Evolutionary conservation across 2,113 vertebrate genomes (phyloP), one percentile per base, ranked within the genome.

Genomic region (Gobiocypris rarus): DNA sequence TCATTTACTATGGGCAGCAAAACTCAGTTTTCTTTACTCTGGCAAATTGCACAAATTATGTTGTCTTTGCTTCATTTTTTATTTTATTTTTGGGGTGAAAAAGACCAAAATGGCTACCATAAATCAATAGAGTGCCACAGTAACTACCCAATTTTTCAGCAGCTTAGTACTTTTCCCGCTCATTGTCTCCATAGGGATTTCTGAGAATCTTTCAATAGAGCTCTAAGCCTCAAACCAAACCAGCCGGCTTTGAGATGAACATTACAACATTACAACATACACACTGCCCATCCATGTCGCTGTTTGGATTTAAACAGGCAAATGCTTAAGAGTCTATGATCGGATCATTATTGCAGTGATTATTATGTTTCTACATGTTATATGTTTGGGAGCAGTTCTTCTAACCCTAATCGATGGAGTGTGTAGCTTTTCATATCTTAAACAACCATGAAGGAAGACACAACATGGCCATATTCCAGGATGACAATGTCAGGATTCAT

Each of bases 1-100:
- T 93, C 77, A 93, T 92, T 93, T 89, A 89, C 85, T 90, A 73
- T 84, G 87, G 91, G 86, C 92, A 90, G 91, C 92, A 91, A 87
- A 88, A 92, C 90, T 92, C 26, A 85, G 73, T 91, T 89, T 84
- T 88, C 70, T 86, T 74, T 48, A 52, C 61, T 83, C 83, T 76
- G 73, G 83, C 77, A 54, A 52, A 52, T 6, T 52, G 52, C 52
- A 54, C 52, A 54, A 34, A 86, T 82, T 86, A 88, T 61, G 48
- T 58, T 86, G 86, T 90, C 28, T 38, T 86, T 58, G 50, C 63
- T 4, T 11, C 7, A 34, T 58, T 76, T 43, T 19, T 24, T 22
- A 56, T 67, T 38, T 34, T 34, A 5, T 15, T 43, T 24, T 76
- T 58, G 9, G 31, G 31, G 31, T 31, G 0, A 22, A 52, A 54